phyloP scores from a whole-genome alignment of 1,140 invertebrate species.

The Atopsyche davidsoni region DNA sequence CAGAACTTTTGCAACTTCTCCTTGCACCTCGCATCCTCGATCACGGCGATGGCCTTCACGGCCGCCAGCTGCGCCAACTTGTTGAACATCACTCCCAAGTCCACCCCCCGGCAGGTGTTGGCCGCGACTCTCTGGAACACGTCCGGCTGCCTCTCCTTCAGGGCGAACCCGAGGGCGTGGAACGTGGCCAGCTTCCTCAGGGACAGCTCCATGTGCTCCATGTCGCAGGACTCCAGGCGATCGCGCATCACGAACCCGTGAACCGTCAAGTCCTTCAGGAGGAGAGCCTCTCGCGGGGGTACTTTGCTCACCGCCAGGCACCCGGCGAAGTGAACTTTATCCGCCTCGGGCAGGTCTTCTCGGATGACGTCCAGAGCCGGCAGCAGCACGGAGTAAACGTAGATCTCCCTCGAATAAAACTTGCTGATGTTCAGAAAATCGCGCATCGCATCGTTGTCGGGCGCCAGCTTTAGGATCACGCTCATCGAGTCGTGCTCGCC shows the following conservation, averaged over 20 bases:
- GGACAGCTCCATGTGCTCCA: slow-evolving; percentile 34
- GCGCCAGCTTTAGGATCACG: slow-evolving; percentile 1
- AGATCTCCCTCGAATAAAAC: slow-evolving; percentile 1
- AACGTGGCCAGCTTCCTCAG: slow-evolving; percentile 35
- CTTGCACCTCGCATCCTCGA: background rate
- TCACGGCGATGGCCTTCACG: background rate
- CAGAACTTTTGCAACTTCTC: background rate
- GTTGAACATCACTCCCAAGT: background rate
- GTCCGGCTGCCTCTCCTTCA: slow-evolving; percentile 32
- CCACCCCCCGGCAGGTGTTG: background rate
- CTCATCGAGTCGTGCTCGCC: background rate
- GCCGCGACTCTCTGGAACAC: background rate
- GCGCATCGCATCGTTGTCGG: background rate
- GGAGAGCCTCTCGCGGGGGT: slow-evolving; percentile 28
- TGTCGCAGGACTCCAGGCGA: slow-evolving; percentile 32
- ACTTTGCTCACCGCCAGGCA: slow-evolving; percentile 26
- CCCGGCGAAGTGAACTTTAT: slow-evolving; percentile 25
- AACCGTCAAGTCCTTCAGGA: slow-evolving; percentile 38
- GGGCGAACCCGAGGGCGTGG: slow-evolving; percentile 37
- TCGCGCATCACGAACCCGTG: slow-evolving; percentile 34
- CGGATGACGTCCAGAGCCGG: background rate
- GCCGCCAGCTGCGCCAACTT: background rate
- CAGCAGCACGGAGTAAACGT: background rate
- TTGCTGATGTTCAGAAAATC: background rate
- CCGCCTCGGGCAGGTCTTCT: background rate